Evolutionary conservation across 2,113 vertebrate genomes (phyloP).

Genomic region (Cettia cetti): DNA sequence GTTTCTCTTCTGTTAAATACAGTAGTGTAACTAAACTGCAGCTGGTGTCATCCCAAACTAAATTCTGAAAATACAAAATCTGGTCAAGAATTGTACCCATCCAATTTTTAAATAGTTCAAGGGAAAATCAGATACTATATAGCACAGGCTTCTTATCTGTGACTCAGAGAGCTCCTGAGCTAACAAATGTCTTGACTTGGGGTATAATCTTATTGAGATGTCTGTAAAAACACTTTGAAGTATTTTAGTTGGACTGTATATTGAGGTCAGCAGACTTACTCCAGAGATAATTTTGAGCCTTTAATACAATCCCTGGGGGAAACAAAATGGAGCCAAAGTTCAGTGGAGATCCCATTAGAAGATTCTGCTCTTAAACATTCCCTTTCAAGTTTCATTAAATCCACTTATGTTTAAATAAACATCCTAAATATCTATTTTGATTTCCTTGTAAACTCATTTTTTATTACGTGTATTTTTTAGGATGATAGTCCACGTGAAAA

Average conservation of each 20-base stretch:
- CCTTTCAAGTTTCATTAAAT: neutral
- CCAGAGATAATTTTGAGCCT: neutral
- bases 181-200: neutral
- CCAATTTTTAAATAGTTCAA: constrained; percentile 15
- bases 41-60: neutral
- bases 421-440: neutral
- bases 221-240: constrained; percentile 46
- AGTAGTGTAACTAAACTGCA: neutral
- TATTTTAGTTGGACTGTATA: neutral
- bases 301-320: neutral
- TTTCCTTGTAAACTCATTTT: neutral
- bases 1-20: neutral
- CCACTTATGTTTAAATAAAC: neutral
- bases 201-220: constrained; percentile 27
- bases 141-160: constrained; percentile 22
- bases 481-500: constrained; percentile 85
- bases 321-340: neutral
- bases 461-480: constrained; percentile 64
- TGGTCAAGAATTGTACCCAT: neutral
- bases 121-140: constrained; percentile 2
- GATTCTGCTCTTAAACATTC: neutral
- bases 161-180: neutral
- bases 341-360: neutral
- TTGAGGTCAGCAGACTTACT: constrained; percentile 15
- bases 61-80: neutral